phyloP scores from a whole-genome alignment of 2,113 vertebrate species.

The Nothobranchius furzeri region DNA sequence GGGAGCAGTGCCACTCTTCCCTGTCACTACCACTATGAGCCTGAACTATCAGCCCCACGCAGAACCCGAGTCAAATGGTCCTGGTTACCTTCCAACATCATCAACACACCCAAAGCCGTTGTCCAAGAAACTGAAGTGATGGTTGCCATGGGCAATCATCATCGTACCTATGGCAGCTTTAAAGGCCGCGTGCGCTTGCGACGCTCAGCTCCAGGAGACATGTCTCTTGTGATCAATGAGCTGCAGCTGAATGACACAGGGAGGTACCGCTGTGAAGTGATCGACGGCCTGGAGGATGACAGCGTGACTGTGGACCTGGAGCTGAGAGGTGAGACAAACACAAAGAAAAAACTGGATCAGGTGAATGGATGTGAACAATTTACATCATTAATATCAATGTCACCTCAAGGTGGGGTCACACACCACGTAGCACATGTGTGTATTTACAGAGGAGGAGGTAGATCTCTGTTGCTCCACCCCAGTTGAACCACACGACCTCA shows the following conservation, averaged over 20 bases:
- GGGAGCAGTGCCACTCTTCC: constrained; percentile 87
- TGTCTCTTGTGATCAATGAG: constrained; percentile 83
- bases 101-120: constrained; percentile 54
- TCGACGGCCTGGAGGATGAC: constrained; percentile 91
- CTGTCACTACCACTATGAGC: constrained; percentile 84
- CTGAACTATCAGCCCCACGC: constrained; percentile 64
- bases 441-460: too few species aligned
- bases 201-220: constrained; percentile 63
- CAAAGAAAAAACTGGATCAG: too few species aligned
- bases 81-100: constrained; percentile 79
- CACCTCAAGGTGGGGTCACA: too few species aligned
- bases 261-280: constrained; percentile 92
- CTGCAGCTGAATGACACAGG: constrained; percentile 85
- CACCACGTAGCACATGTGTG: too few species aligned
- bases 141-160: constrained; percentile 84
- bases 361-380: too few species aligned
- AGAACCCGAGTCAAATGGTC: constrained; percentile 91
- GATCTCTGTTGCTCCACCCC: too few species aligned
- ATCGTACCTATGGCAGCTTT: constrained; percentile 86
- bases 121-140: constrained; percentile 83
- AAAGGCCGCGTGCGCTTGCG: constrained; percentile 80
- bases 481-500: too few species aligned
- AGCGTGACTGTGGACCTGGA: constrained; percentile 87
- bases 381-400: too few species aligned
- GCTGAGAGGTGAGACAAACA: constrained; percentile 79